Evolutionary conservation across 2,113 vertebrate genomes (phyloP).

Genomic region (Spea multiplicata): DNA sequence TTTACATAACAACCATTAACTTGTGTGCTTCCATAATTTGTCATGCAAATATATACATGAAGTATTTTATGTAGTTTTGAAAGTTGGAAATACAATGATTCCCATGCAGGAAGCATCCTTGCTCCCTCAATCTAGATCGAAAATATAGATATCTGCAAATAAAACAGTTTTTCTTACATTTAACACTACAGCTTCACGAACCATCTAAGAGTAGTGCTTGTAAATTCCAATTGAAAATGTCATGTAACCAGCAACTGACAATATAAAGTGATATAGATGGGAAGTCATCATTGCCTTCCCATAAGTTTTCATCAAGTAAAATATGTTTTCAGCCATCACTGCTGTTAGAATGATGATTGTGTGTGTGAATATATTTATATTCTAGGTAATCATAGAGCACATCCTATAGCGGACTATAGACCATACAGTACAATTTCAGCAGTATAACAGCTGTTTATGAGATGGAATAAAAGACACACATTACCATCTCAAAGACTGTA

Average conservation of each 20-base stretch:
- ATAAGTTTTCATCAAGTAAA: constrained; percentile 7
- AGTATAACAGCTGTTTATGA: constrained; percentile 2
- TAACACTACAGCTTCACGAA: not conserved
- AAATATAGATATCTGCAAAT: not conserved
- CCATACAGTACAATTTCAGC: not conserved
- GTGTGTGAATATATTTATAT: constrained; percentile 26
- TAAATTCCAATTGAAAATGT: constrained; percentile 8
- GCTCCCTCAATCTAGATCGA: not conserved
- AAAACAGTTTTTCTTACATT: not conserved
- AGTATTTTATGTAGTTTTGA: not conserved
- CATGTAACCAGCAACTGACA: not conserved
- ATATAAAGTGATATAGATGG: constrained; percentile 1
- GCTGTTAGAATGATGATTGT: constrained; percentile 18
- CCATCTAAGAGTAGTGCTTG: constrained; percentile 7
- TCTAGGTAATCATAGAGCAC: constrained; percentile 15
- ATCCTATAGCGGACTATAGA: not conserved
- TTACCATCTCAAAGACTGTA: not conserved
- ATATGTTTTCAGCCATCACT: constrained; percentile 20
- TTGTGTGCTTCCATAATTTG: not conserved
- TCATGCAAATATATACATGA: not conserved
- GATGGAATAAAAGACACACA: not conserved
- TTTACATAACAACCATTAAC: too few species aligned
- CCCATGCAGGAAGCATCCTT: not conserved
- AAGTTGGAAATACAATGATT: not conserved
- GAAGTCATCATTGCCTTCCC: not conserved